A percentile compares a stretch with the other conserved stretches of the same genome.
phyloP scores from a whole-genome alignment of 2,888 invertebrate genomes.

The Metellina segmentata region DNA sequence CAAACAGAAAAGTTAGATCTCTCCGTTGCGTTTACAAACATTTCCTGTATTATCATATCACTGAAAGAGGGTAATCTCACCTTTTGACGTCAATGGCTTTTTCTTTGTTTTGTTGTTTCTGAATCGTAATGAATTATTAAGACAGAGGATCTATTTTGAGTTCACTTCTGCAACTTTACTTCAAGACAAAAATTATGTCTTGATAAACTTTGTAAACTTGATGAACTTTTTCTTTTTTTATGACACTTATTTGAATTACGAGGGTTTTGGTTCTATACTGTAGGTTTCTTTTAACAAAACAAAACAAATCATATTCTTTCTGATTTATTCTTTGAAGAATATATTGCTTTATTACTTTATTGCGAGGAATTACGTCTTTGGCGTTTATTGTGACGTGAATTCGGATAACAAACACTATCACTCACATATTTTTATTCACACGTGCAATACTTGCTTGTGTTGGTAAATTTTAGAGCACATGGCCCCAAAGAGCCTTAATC shows the following conservation, averaged over 20 bases:
- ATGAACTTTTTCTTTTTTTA: not conserved
- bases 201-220: no score
- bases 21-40: no score
- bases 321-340: not conserved
- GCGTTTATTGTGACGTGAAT: not conserved
- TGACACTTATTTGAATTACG: not conserved
- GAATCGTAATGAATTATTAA: slow-evolving; percentile 2
- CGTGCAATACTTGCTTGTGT: no score
- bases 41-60: not conserved
- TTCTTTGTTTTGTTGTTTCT: not conserved
- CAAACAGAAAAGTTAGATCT: no score
- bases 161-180: not conserved
- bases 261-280: not conserved
- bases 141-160: slow-evolving; percentile 3
- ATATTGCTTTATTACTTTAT: slow-evolving; percentile 10
- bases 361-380: not conserved
- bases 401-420: not conserved
- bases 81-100: slow-evolving; percentile 11
- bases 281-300: not conserved
- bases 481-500: no score
- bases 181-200: not conserved
- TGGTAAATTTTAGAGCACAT: no score
- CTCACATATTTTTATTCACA: not conserved
- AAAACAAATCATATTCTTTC: not conserved
- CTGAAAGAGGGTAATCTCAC: not conserved